Conservation (phyloP, 2,888 invertebrate species). For the Syrista parreyssii region DNA sequence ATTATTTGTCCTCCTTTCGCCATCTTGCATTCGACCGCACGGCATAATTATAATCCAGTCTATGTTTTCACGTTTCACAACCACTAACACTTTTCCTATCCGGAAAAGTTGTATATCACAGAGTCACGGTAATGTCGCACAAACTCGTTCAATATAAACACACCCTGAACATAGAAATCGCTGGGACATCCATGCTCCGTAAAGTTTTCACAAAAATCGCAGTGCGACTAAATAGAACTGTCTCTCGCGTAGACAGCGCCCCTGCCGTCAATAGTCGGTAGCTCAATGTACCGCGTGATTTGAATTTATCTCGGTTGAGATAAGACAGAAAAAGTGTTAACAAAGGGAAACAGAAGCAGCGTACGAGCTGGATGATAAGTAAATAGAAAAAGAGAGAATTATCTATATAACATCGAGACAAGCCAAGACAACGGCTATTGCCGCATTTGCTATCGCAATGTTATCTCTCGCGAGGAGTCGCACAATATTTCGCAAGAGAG, state of each 20-base stretch:
- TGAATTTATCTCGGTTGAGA: not conserved
- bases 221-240: not conserved
- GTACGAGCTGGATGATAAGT: not conserved
- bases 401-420: not conserved
- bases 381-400: not conserved
- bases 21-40: not conserved
- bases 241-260: not conserved
- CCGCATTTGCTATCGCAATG: constrained; percentile 31
- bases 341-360: not conserved
- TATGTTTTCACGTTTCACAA: not conserved
- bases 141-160: not conserved
- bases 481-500: constrained; percentile 28
- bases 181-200: not conserved
- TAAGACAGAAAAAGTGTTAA: not conserved
- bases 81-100: not conserved
- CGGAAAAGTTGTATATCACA: not conserved
- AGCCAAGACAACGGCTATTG: constrained; percentile 25
- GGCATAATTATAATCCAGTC: not conserved
- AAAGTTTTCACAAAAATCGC: not conserved
- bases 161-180: not conserved
- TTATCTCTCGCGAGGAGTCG: constrained; percentile 29
- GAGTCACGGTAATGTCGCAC: not conserved
- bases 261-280: not conserved
- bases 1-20: not conserved
- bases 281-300: not conserved